Base-by-base conservation (phyloP, 2,113 vertebrate species). In the Paradoxurus hermaphroditus region DNA sequence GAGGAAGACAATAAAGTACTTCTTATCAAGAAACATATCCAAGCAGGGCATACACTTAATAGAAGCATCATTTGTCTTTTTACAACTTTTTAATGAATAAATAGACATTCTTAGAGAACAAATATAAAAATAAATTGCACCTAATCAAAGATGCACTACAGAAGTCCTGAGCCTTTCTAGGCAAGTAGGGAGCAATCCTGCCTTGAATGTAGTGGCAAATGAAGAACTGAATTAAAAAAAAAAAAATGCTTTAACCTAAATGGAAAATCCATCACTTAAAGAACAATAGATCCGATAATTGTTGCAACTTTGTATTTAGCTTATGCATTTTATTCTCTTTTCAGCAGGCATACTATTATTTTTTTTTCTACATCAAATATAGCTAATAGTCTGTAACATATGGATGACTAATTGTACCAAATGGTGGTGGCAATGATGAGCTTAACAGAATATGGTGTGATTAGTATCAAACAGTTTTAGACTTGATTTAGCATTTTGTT, bases 191-290 rank as follows among this genome's bases (percentile, higher is more conserved):
- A 90, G 36, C 1, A 85, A 88, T 92, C 84, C 15, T 67, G 11
- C 7, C 21, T 72, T 84, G 25, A 90, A 49, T 9, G 5, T 63
- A 91, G 11, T 92, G 53, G 27, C 18, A 91, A 67, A 51, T 70
- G 34, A 81, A 92, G 25, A 87, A 86, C 2, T 70, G 62, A 96
- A 92, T 49, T 53, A 53, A 53, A 18, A 53, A 53, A 53, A 53
- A 75, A 93, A 95, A 49, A n/a, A 18, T 16, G 41, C 8, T 51
- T 81, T 77, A 72, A 70, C 13, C 18, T 34, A 92, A 65, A 96
- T 51, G 62, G 94, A 92, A 97, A 96, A 95, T 62, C 7, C 18
- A 49, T 94, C 81, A 29, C 81, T 73, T 82, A 86, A 44, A 86
- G 82, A 96, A 84, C 10, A 82, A 39, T 87, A 94, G 59, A 27